Conservation (phyloP, 2,888 invertebrate genomes). For the Phrixothrix hirtus region DNA sequence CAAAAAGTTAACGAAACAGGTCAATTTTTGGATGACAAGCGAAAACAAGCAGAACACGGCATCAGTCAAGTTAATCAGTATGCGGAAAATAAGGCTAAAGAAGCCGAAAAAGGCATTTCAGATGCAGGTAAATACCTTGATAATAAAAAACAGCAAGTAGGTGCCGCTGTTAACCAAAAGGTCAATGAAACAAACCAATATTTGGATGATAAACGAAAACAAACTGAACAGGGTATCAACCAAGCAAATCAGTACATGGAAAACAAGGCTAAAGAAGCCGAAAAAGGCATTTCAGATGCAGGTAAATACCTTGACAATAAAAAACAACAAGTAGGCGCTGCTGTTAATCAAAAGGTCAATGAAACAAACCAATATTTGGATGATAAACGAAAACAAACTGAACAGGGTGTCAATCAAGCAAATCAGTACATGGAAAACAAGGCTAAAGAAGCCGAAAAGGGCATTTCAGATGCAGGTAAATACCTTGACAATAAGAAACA, state of each 20-base stretch:
- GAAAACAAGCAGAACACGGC: slow-evolving; percentile 43
- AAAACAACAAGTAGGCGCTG: slow-evolving; percentile 30
- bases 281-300: not conserved
- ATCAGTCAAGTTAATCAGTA: slow-evolving; percentile 46
- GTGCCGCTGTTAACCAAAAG: slow-evolving; percentile 39
- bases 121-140: slow-evolving; percentile 30
- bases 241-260: slow-evolving; percentile 41
- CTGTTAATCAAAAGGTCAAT: slow-evolving; percentile 24
- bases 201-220: slow-evolving; percentile 34
- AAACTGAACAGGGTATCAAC: slow-evolving; percentile 22
- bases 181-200: slow-evolving; percentile 46
- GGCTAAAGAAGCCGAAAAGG: slow-evolving; percentile 33
- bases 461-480: slow-evolving; percentile 23
- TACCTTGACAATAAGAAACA: slow-evolving; percentile 46
- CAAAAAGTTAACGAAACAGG: slow-evolving; percentile 15
- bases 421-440: slow-evolving; percentile 48
- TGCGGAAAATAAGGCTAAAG: slow-evolving; percentile 35
- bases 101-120: slow-evolving; percentile 22
- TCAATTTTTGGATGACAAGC: slow-evolving; percentile 41
- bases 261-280: slow-evolving; percentile 37
- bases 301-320: slow-evolving; percentile 45
- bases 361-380: slow-evolving; percentile 28
- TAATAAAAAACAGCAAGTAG: slow-evolving; percentile 36
- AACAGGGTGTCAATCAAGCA: slow-evolving; percentile 1
- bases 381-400: slow-evolving; percentile 27